Evolutionary conservation across 2,113 vertebrate genomes (phyloP).

Genomic region (Leucopsar rothschildi): DNA sequence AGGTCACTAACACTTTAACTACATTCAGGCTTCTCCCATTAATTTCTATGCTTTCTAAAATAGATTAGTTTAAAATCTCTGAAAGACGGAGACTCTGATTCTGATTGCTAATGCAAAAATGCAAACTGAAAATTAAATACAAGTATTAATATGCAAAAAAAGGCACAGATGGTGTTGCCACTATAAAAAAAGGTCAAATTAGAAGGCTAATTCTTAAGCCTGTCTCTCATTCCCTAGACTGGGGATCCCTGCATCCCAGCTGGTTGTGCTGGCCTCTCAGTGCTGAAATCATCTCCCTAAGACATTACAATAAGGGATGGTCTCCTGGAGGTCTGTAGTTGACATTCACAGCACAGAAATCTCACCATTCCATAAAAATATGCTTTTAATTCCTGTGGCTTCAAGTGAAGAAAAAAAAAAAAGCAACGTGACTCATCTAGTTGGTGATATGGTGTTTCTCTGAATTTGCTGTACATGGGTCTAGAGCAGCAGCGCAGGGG

Average conservation of each 20-base stretch:
- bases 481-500: background rate
- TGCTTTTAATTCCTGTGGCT: background rate
- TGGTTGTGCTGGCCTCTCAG: background rate
- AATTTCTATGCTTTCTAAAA: background rate
- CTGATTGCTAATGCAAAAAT: background rate
- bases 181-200: background rate
- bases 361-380: background rate
- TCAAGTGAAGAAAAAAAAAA: background rate
- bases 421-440: background rate
- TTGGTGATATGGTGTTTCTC: background rate
- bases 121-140: background rate
- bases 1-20: slow-evolving; percentile 1
- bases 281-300: accelerated
- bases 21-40: background rate
- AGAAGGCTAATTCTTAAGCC: background rate
- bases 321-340: accelerated
- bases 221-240: background rate
- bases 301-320: background rate
- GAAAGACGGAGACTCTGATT: background rate
- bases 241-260: background rate
- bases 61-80: background rate
- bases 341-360: background rate
- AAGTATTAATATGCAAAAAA: background rate
- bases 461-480: background rate
- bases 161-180: background rate